A percentile compares a stretch with the other conserved stretches of the same genome.
phyloP scores from a whole-genome alignment of 2,113 vertebrate genomes.

The Gymnobelideus leadbeateri region DNA sequence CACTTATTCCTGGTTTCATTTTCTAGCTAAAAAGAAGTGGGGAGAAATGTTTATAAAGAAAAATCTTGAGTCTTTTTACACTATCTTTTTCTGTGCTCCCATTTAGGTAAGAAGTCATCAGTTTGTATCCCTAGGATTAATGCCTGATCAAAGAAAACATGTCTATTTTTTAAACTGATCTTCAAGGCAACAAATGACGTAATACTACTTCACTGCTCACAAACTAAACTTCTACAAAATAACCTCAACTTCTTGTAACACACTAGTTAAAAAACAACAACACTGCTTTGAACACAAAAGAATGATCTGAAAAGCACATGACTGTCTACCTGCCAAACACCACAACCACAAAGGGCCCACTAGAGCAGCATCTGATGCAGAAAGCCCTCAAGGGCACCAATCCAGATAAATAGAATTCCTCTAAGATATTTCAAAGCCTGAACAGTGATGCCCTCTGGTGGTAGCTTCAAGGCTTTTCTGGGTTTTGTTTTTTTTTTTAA shows the following conservation, averaged over 20 bases:
- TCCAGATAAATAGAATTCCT: slow-evolving; percentile 43
- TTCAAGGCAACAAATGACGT: slow-evolving; percentile 52
- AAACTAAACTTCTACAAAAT: slow-evolving; percentile 32
- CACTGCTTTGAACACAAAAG: slow-evolving; percentile 27
- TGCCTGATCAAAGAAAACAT: slow-evolving; percentile 79
- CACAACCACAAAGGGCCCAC: too few species aligned
- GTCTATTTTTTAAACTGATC: slow-evolving; percentile 64
- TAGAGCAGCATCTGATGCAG: slow-evolving; percentile 28
- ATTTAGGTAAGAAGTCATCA: slow-evolving; percentile 91
- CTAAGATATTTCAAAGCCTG: slow-evolving; percentile 35
- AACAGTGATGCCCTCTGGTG: slow-evolving; percentile 82
- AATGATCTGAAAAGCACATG: slow-evolving; percentile 15
- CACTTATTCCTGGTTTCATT: slow-evolving; percentile 36
- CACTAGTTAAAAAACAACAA: slow-evolving; percentile 19
- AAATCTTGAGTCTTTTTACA: slow-evolving; percentile 82
- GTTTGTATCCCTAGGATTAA: slow-evolving; percentile 91
- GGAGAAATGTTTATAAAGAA: slow-evolving; percentile 63
- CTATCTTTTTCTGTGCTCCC: slow-evolving; percentile 91
- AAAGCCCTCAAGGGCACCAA: background rate
- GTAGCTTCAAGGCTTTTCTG: slow-evolving; percentile 31
- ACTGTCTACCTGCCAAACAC: background rate
- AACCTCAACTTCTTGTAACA: slow-evolving; percentile 47
- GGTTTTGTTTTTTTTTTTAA: background rate
- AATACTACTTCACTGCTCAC: background rate
- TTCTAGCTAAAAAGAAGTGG: slow-evolving; percentile 53